Evolutionary conservation across 2,888 invertebrate species (phyloP).

Genomic region (Sinhomidia bicolor): DNA sequence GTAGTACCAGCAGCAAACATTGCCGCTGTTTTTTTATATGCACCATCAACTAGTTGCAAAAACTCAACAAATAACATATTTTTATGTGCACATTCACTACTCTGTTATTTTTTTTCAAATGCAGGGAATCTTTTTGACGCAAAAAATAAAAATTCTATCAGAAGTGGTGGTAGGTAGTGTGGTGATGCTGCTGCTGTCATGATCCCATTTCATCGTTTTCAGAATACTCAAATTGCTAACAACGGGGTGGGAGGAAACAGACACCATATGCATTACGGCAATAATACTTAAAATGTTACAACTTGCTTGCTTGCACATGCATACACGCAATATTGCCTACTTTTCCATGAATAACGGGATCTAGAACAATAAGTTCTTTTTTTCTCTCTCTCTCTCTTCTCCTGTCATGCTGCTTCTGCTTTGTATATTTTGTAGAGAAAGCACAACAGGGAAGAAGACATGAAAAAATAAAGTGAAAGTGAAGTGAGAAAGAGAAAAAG

Average conservation of each 20-base stretch:
- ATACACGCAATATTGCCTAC: background rate
- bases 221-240: background rate
- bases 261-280: constrained; percentile 19
- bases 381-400: background rate
- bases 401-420: background rate
- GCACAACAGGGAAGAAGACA: constrained; percentile 3
- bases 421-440: background rate
- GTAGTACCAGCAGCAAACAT: background rate
- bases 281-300: constrained; percentile 11
- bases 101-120: background rate
- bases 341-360: background rate
- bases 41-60: constrained; percentile 40
- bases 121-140: background rate
- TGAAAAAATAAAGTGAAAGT: constrained; percentile 27
- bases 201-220: constrained; percentile 24
- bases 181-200: background rate
- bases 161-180: background rate
- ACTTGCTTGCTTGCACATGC: background rate
- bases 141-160: background rate
- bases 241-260: background rate
- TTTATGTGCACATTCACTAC: background rate
- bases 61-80: constrained; percentile 24
- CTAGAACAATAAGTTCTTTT: background rate
- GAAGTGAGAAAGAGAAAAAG: constrained; percentile 45
- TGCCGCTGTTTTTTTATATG: background rate